Base-by-base conservation (phyloP, 1,140 invertebrate species). In the Hesperophylax magnus region DNA sequence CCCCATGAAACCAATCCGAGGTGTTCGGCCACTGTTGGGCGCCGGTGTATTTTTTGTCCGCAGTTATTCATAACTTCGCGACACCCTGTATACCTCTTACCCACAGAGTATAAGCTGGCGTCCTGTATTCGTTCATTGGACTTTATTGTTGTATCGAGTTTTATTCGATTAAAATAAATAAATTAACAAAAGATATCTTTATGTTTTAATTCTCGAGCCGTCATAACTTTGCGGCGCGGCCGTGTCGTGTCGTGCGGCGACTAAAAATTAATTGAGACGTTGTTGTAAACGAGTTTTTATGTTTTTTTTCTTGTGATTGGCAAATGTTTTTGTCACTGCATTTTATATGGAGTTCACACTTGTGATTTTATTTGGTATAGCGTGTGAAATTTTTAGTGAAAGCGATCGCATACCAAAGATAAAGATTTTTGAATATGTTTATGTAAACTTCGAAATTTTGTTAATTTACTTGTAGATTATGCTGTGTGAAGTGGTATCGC, bases 151-250 rank as follows among this genome's bases (percentile, higher is more conserved):
- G 71, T 75, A 75, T 75, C 71, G 71, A 75, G 24, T 75, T 75
- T 75, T 75, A 75, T 75, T 75, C 71, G 71, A 75, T 75, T 75
- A 31, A 75, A 75, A 75, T 58, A 75, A 75, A 75, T 75, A 75
- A 75, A 75, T 56, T 54, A 20, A 31, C 54, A 58, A 54, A 24
- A 17, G 14, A 56, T 4, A 22, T 52, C 20, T 75, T 75, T 75
- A 58, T 75, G 71, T 75, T 58, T 53, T 58, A n/a, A 17, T 54
- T 56, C 24, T 2, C 52, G 27, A n/a, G 54, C 22, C 15, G 71
- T 56, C 71, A 75, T 75, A 75, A 75, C 34, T 75, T 75, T 75
- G 22, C n/a, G 52, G 20, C 22, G 20, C 22, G 15, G 1, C n/a
- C 47, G 11, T 72, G 18, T 67, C 27, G 63, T 67, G 22, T 67